Base-by-base conservation (phyloP, 2,797 vertebrate species). In the Holocentrus rufus region DNA sequence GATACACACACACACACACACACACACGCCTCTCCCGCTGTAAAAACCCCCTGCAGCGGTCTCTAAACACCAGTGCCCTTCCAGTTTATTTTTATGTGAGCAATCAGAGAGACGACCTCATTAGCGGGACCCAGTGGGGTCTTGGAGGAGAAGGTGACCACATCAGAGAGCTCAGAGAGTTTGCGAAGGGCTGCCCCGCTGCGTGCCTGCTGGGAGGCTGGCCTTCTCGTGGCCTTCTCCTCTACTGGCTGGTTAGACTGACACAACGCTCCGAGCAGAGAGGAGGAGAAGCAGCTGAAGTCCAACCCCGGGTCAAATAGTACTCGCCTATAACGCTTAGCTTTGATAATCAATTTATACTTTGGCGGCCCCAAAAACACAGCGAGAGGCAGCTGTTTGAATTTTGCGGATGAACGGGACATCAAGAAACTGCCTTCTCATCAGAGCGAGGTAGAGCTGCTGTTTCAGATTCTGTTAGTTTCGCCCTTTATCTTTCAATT, bases 81-180 rank as follows among this genome's bases (percentile, higher is more conserved):
- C 79, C 60, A 72, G 36, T 65, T 68, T 80, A 76, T 82, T 76
- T 85, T 70, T 65, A 77, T 74, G 50, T 69, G 71, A 57, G 81
- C 71, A 69, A 80, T 85, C 78, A 65, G 63, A 61, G 59, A 67
- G 60, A 64, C 54, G 0, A 31, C 74, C 85, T 90, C 87, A 90
- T 91, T 91, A 92, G 80, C 7, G 7, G 69, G 67, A 62, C 63
- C 67, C 77, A 61, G 71, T 25, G 60, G 83, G 83, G 83, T 73
- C 73, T 77, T 79, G 34, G 58, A 71, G 69, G 81, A 78, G 87
- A 81, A 79, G 85, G 86, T 75, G 81, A 85, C 84, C 74, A 70
- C 85, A 84, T 88, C 74, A 88, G 87, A 89, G 85, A 71, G 79
- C 76, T 49, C 56, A 74, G 74, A 72, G 79, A 44, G 55, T 65